Base-by-base conservation (phyloP, 2,797 vertebrate genomes). In the Kryptopterus vitreolus region DNA sequence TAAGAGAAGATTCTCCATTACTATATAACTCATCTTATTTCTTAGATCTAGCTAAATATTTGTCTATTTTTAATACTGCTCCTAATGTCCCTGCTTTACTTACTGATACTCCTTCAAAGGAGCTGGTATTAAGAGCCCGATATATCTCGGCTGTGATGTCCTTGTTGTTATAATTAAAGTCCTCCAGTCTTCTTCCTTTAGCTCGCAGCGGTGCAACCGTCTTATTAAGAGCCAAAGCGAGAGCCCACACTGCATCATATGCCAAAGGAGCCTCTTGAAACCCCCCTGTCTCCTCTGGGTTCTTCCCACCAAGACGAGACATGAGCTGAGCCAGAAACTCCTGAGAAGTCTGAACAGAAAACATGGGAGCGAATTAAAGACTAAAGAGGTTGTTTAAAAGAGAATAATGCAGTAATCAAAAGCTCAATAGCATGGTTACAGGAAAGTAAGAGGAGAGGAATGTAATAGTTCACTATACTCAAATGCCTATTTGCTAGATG, bases 151-250 rank as follows among this genome's bases (percentile, higher is more conserved):
- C 91, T 0, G 96, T 99, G 88, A 99, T 98, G 84, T 95, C 96
- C 58, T 96, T 94, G 91, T 97, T 98, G 93, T 97, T 97, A 81
- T 99, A 99, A 90, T 98, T 98, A 90, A 99, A 99, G 87, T 98
- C 96, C 84, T 98, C 97, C 85, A 99, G 83, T 2, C 94, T 92
- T 26, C 95, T 86, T 0, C 94, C 95, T 59, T 91, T 96, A 77
- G 94, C 94, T 50, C 93, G 94, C 83, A 96, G 88, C 0, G 95
- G 95, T 0, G 92, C 92, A 0, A 96, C 96, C 0, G 97, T 99
- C 91, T 98, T 98, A 88, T 99, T 98, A 81, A 99, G 94, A 4
- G 97, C 97, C 29, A 99, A 85, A 0, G 97, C 97, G 85, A 99
- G 87, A 0, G 97, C 97, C 97, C 97, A 99, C 61, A 99, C 93